phyloP scores from a whole-genome alignment of 2,797 vertebrate genomes.

The Oreochromis grahami region DNA sequence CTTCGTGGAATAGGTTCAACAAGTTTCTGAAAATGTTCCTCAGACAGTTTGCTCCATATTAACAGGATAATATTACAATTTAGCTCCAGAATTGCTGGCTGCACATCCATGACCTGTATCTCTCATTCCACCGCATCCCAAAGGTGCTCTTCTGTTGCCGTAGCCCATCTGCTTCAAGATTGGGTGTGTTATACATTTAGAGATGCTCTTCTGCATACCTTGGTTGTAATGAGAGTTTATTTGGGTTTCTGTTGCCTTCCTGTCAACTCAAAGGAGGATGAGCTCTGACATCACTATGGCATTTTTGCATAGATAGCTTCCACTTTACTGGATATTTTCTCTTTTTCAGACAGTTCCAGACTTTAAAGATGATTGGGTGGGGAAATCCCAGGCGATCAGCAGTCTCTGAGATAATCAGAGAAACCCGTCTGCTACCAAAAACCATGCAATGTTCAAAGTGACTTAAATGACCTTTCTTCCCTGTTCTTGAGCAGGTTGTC shows the following conservation, averaged over 20 bases:
- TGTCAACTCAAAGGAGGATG: not conserved
- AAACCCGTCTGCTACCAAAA: not conserved
- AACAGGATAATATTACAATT: not conserved
- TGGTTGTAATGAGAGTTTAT: not conserved
- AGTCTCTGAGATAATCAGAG: not conserved
- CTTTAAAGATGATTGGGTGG: not conserved
- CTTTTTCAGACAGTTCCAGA: not conserved
- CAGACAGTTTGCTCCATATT: not conserved
- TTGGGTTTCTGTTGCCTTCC: not conserved
- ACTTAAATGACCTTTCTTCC: not conserved
- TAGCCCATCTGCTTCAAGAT: not conserved
- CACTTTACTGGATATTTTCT: not conserved
- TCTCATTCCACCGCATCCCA: not conserved
- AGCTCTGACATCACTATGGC: not conserved
- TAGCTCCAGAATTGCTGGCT: not conserved
- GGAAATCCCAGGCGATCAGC: not conserved
- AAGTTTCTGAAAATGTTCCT: not conserved
- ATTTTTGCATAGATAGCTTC: not conserved
- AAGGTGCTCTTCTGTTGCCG: not conserved
- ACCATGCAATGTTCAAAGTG: not conserved
- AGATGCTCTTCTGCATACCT: not conserved
- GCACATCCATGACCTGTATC: not conserved
- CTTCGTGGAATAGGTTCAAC: rapidly evolving
- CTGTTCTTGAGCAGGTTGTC: not conserved
- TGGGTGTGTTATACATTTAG: not conserved